Base-by-base conservation (phyloP, 2,797 vertebrate genomes). In the Catostomus latipinnis region DNA sequence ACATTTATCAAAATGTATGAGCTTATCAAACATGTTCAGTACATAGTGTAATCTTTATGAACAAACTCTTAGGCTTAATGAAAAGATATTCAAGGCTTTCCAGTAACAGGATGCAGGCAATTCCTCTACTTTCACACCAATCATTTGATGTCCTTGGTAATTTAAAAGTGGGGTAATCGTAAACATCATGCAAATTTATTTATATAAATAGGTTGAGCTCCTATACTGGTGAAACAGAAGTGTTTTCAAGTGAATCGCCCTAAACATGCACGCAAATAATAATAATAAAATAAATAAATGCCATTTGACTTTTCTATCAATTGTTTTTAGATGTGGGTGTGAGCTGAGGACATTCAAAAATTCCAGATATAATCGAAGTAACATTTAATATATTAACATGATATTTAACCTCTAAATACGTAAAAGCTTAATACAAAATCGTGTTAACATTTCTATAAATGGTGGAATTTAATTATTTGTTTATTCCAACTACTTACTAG, bases 41-140 rank as follows among this genome's bases (percentile, higher is more conserved):
- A 48, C 22, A 65, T 68, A 57, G 66, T 48, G 81, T 69, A 76
- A 62, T 71, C 71, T 90, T 72, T 87, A 83, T 87, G 75, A 90
- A 89, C 85, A 69, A 86, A 88, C 82, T 87, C 84, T 88, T 80
- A 65, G 14, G 67, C 65, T 82, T 82, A 56, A 84, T 83, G 70
- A 65, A 71, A 58, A 72, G 65, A 71, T 65, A 82, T 68, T 80
- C 65, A 86, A 86, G 74, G 74, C 82, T 86, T 73, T 84, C 87
- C 86, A 76, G 81, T 85, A 83, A 83, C 82, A 81, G 83, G 76
- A 80, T 34, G 57, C 18, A 45, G 71, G 45, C 61, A 63, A 71
- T 49, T 60, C 69, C 43, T 82, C 50, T 83, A 74, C 52, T 78
- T 85, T 84, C 75, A 80, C 61, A 83, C 82, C 16, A 72, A 81